Evolutionary conservation across 2,888 invertebrate genomes (phyloP).

Genomic region (Campoplex capitator): DNA sequence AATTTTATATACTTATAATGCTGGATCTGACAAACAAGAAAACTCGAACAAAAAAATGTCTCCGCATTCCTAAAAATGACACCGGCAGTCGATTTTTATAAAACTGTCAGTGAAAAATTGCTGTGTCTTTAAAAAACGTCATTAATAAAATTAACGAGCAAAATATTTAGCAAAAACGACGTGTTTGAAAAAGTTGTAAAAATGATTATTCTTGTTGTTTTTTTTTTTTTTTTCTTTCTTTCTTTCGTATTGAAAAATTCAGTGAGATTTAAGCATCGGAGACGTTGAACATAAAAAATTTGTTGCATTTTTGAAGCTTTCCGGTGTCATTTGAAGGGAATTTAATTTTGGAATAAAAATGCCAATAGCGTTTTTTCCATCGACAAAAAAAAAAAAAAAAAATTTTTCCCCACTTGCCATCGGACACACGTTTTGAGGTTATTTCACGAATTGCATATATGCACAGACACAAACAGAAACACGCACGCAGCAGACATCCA

Average conservation of each 20-base stretch:
- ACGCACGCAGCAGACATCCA: conserved; percentile 29
- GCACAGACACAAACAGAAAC: conserved; percentile 8
- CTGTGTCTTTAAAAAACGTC: not conserved
- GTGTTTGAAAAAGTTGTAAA: not conserved
- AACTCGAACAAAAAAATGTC: not conserved
- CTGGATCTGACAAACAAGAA: conserved; percentile 30
- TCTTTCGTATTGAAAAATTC: not conserved
- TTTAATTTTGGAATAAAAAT: not conserved
- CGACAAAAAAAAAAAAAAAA: conserved; percentile 40
- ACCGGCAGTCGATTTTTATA: not conserved
- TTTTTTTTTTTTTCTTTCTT: not conserved
- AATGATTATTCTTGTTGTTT: not conserved
- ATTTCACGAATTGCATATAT: not conserved
- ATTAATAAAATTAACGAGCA: not conserved
- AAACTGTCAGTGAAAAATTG: not conserved
- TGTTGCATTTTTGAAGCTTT: not conserved
- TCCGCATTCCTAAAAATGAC: not conserved
- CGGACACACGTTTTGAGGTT: not conserved
- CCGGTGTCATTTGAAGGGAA: conserved; percentile 20
- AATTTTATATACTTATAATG: not conserved
- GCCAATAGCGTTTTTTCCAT: conserved; percentile 9
- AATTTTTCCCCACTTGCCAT: not conserved
- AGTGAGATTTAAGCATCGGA: not conserved
- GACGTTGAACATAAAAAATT: conserved; percentile 19
- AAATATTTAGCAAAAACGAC: not conserved